These are phyloP conservation scores for Liparis tanakae DNA, from an alignment of 2,797 vertebrate species.

Conservation along the genomic window DNA sequence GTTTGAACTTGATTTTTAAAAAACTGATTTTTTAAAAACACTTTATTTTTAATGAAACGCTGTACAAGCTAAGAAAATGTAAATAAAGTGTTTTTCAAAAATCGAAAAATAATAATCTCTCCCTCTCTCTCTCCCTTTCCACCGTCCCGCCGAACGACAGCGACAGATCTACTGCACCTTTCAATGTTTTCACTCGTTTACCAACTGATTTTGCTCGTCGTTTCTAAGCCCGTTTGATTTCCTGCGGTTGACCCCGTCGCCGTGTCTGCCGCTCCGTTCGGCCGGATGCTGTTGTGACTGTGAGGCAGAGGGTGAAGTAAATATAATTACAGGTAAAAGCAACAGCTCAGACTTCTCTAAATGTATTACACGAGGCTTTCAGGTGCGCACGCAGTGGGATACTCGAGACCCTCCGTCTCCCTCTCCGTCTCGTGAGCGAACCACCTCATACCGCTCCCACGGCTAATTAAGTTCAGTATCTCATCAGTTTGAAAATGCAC, in stretches of 20 bases:
- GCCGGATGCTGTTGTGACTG: not conserved
- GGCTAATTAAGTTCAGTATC: slow-evolving; percentile 12
- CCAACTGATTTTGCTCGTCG: not conserved
- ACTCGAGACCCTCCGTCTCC: not conserved
- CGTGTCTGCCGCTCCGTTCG: slow-evolving; percentile 2
- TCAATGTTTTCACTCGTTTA: not conserved
- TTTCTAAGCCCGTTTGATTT: no score
- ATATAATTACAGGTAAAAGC: no score
- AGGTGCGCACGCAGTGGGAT: not conserved
- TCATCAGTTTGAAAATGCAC: slow-evolving; percentile 24
- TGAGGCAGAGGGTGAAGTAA: no score
- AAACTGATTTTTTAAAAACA: no score
- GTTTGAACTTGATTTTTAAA: no score
- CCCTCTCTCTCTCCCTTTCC: not conserved
- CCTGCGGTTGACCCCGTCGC: not conserved
- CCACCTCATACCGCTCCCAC: not conserved
- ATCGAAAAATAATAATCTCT: no score
- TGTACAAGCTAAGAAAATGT: no score
- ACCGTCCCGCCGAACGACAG: no score
- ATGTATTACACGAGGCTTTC: not conserved
- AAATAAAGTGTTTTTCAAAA: no score
- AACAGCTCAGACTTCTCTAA: not conserved
- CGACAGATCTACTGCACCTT: no score
- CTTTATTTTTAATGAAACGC: no score
- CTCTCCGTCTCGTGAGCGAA: slow-evolving; percentile 1